Evolutionary conservation across 2,113 vertebrate genomes (phyloP), one percentile per base, ranked within the genome.

Genomic region (Asarcornis scutulata): DNA sequence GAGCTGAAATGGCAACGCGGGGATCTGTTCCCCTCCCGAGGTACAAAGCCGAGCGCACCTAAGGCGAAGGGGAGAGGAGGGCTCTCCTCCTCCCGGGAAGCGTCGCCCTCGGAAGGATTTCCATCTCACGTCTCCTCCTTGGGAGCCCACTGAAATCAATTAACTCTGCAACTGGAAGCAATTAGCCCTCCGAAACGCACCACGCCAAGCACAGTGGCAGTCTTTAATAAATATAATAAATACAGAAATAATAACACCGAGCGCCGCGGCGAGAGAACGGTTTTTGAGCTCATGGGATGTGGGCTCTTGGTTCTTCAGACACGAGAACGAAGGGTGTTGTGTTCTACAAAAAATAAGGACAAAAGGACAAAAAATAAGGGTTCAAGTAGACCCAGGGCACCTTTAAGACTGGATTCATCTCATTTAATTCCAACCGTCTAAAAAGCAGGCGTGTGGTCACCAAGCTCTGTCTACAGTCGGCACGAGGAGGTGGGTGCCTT

Each of bases 121-220:
- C 81, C 89, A 52, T 86, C 69, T 81, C 85, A 52, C 80, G 67
- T 88, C 92, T 95, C 84, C 76, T 96, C 89, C 72, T 92, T 36
- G 86, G 83, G 84, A 94, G 83, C 62, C 80, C 50, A 83, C n/a
- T 7, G 62, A 88, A 92, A 94, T 92, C 89, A 95, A 94, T 94
- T 92, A 91, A 88, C 76, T 80, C 73, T 68, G 88, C 74, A 23
- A 84, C 82, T 75, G 85, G 88, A 93, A 93, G 69, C 95, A 93
- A 93, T 77, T 93, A 81, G 93, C 85, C 82, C 85, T 87, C 46
- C 17, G 3, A 25, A 69, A 74, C 32, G 64, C 77, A 52, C 84
- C 64, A 2, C 59, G 20, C 77, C 68, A 4, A 85, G 34, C 75
- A 3, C 87, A 69, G 92, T 32, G 84, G 84, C 81, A 25, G 86